Base-by-base conservation (phyloP, 2,113 vertebrate species). In the Hippocampus zosterae region DNA sequence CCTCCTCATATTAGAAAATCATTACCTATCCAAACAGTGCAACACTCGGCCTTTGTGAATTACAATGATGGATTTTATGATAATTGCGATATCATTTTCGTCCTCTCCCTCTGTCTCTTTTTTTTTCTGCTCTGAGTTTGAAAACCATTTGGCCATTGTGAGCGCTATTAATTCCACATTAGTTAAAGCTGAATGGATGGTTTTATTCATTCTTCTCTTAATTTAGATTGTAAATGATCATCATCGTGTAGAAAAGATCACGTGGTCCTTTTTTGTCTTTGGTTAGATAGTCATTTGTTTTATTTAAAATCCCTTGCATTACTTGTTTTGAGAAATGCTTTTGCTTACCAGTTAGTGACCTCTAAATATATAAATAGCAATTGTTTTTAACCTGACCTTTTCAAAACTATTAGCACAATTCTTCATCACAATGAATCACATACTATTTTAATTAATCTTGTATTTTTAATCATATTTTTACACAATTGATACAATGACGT, bases 31-130 rank as follows among this genome's bases (percentile, higher is more conserved):
- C 96, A 99, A 99, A 99, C 95, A 98, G 91, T 86, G 93, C 92
- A 91, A 96, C 95, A 94, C 95, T 95, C 85, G 86, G 85, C 89
- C 87, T 60, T 93, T 93, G 94, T 95, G 95, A 95, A 98, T 98
- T 95, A 97, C 95, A 96, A 96, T 98, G 95, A 98, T 97, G 95
- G 95, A 96, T 97, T 98, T 98, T 96, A 98, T 98, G 95, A 98
- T 98, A 98, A 98, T 98, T 96, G 95, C 94, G 93, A 96, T 94
- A 96, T 95, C 95, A 96, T 95, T 95, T 86, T 95, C 93, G 93
- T 93, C 69, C 82, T 74, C 82, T 81, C 71, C 21, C 79, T 71
- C 73, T 69, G 69, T 83, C 81, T 79, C 83, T 90, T 81, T 77
- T 87, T 89, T 88, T 90, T 81, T 85, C 95, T 94, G 95, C 90